Conservation (phyloP, 2,113 vertebrate species). For the Danionella cerebrum region DNA sequence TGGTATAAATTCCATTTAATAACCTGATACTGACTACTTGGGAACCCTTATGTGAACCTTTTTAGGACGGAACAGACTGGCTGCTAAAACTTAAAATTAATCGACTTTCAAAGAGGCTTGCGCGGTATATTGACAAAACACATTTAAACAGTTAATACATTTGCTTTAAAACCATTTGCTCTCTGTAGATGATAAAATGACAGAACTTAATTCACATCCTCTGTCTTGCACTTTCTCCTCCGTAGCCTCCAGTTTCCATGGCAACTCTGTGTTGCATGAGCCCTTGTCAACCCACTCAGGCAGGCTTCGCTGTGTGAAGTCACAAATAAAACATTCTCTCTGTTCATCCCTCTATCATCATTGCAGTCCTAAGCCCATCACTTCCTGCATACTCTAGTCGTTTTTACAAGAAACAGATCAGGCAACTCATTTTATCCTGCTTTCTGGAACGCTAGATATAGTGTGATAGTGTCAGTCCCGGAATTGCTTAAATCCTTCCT, state of each 20-base stretch:
- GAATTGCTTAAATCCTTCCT: too few species aligned
- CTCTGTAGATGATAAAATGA: slow-evolving; percentile 43
- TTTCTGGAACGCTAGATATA: background rate
- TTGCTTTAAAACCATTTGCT: slow-evolving; percentile 30
- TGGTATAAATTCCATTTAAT: too few species aligned
- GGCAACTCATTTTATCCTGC: background rate
- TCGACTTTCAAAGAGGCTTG: too few species aligned
- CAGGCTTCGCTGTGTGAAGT: slow-evolving; percentile 43
- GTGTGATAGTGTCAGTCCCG: background rate
- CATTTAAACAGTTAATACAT: too few species aligned
- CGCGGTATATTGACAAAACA: background rate
- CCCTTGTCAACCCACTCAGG: slow-evolving; percentile 65
- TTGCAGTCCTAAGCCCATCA: slow-evolving; percentile 29
- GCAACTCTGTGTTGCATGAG: slow-evolving; percentile 63
- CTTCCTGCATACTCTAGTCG: slow-evolving; percentile 10
- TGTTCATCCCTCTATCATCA: slow-evolving; percentile 20
- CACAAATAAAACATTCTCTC: slow-evolving; percentile 42
- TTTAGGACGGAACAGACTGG: too few species aligned
- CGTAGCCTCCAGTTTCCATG: slow-evolving; percentile 64
- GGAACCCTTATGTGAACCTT: too few species aligned
- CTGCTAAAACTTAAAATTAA: too few species aligned
- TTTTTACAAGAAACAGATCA: background rate
- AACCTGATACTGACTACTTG: too few species aligned
- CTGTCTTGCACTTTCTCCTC: slow-evolving; percentile 47
- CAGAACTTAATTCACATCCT: slow-evolving; percentile 45